Conservation (phyloP, 2,113 vertebrate genomes). For the Gopherus flavomarginatus region DNA sequence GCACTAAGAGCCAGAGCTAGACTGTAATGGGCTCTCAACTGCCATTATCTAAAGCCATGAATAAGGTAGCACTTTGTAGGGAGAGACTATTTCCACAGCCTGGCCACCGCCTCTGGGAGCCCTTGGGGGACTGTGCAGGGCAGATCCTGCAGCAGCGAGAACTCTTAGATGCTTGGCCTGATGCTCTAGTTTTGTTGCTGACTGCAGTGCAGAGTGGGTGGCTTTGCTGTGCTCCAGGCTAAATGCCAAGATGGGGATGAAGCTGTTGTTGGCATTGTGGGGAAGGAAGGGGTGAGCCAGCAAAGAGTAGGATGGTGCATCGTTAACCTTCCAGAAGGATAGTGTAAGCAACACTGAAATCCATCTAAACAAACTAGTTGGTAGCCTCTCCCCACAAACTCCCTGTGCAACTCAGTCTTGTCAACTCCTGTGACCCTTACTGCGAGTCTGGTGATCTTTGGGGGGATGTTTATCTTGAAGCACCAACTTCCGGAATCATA, state of each 20-base stretch:
- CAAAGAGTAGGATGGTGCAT: neutral
- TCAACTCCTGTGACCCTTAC: neutral
- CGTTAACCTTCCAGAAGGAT: neutral
- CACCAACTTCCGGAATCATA: neutral
- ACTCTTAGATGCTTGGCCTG: neutral
- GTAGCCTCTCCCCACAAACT: neutral
- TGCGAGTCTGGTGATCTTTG: neutral
- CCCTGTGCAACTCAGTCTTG: neutral
- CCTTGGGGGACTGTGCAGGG: neutral
- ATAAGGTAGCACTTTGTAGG: neutral
- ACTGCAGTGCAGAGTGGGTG: neutral
- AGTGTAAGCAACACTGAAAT: neutral
- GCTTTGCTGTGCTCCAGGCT: neutral
- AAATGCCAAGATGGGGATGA: neutral
- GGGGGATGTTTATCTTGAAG: neutral
- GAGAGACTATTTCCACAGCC: neutral
- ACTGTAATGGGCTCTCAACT: neutral
- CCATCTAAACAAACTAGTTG: neutral
- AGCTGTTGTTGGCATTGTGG: constrained; percentile 1
- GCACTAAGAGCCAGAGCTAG: no score
- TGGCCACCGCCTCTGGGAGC: neutral
- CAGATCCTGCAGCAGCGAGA: neutral
- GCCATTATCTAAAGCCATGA: neutral
- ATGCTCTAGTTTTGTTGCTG: neutral
- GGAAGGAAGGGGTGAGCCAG: neutral